These are phyloP conservation scores for Pteropus rufus DNA, from an alignment of 2,797 vertebrate genomes.

Conservation along the genomic window DNA sequence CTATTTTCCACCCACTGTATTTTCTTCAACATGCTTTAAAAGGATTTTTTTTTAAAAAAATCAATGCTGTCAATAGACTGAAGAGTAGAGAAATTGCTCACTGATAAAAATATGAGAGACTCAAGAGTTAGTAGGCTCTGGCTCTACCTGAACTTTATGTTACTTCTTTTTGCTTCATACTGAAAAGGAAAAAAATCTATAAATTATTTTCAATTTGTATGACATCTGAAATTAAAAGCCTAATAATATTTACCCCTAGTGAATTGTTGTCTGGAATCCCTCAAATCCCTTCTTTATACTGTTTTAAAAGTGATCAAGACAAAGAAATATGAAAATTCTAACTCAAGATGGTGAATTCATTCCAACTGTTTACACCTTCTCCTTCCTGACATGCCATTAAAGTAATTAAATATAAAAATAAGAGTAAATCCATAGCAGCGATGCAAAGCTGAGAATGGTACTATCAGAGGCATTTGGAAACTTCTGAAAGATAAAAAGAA, in stretches of 20 bases:
- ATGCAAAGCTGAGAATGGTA: background rate
- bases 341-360: background rate
- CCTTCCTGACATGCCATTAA: background rate
- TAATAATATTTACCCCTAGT: background rate
- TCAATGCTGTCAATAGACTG: background rate
- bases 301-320: background rate
- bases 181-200: background rate
- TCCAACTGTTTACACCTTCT: background rate
- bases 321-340: background rate
- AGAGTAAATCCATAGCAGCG: background rate
- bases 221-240: background rate
- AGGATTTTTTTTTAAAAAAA: background rate
- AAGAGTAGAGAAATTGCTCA: background rate
- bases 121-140: background rate
- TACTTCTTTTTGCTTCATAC: background rate
- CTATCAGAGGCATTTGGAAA: background rate
- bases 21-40: conserved; percentile 21
- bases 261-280: background rate
- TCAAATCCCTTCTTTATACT: background rate
- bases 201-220: background rate
- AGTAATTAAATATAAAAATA: background rate
- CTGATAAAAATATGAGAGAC: background rate
- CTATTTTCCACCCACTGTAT: background rate
- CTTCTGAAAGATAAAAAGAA: background rate
- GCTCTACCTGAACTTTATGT: background rate